Evolutionary conservation across 2,797 vertebrate genomes (phyloP).

Genomic region (Falco columbarius): DNA sequence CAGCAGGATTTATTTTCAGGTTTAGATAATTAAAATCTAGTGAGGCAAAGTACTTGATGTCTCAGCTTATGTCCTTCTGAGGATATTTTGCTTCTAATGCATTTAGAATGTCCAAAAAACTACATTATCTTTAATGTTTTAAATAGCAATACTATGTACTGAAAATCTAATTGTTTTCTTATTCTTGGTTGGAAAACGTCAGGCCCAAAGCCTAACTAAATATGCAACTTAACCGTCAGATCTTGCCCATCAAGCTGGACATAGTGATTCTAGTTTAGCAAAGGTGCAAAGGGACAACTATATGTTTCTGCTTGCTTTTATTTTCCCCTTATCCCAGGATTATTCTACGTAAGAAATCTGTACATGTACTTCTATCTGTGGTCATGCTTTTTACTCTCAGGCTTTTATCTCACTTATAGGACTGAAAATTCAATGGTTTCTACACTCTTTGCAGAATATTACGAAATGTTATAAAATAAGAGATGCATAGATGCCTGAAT

Average conservation of each 20-base stretch:
- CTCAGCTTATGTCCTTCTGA: not conserved
- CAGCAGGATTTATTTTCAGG: not conserved
- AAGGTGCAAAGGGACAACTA: not conserved
- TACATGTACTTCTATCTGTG: not conserved
- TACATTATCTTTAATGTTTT: slow-evolving; percentile 17
- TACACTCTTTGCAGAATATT: not conserved
- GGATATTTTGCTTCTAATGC: slow-evolving; percentile 19
- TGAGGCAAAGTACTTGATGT: not conserved
- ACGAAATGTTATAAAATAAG: slow-evolving; percentile 7
- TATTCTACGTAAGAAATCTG: not conserved
- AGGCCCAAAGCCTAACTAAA: not conserved
- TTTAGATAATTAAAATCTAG: slow-evolving; percentile 18
- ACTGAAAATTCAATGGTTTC: not conserved
- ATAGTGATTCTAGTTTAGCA: not conserved
- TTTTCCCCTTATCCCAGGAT: not conserved
- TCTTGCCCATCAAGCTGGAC: not conserved
- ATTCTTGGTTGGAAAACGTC: not conserved
- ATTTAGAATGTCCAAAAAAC: not conserved
- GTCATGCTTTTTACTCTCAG: not conserved
- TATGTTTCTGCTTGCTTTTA: not conserved
- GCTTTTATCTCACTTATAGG: not conserved
- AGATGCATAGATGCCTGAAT: not conserved
- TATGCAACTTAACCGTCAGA: not conserved
- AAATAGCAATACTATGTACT: not conserved
- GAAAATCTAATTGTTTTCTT: not conserved